These are phyloP conservation scores for Latrodectus hesperus DNA, from an alignment of 2,888 invertebrate genomes.

Conservation along the genomic window DNA sequence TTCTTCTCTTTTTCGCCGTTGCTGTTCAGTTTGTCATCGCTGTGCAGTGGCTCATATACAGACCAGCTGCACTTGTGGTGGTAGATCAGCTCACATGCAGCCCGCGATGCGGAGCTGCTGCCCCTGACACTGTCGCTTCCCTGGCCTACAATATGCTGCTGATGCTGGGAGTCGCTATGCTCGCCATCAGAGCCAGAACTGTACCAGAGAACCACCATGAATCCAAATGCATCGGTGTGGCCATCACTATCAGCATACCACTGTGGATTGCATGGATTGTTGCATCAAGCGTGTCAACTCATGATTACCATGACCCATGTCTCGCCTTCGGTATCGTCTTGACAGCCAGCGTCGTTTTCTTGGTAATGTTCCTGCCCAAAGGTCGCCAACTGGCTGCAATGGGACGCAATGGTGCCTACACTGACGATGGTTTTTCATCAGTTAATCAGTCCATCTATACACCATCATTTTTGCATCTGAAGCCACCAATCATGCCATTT, in stretches of 20 bases:
- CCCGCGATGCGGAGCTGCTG: conserved; percentile 77
- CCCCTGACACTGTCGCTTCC: conserved; percentile 81
- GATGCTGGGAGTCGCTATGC: conserved; percentile 84
- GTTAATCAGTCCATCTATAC: conserved; percentile 85
- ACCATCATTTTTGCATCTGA: conserved; percentile 94
- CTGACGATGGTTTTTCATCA: conserved; percentile 80
- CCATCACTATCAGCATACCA: conserved; percentile 89
- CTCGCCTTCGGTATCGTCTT: conserved; percentile 91
- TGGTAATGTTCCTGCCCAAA: conserved; percentile 93
- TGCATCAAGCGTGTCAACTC: conserved; percentile 77
- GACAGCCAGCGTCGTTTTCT: conserved; percentile 88
- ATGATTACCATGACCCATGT: conserved; percentile 79
- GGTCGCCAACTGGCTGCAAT: conserved; percentile 92
- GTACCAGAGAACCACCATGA: conserved; percentile 95
- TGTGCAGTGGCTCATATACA: conserved; percentile 75
- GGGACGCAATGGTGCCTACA: conserved; percentile 84
- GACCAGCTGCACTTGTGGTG: conserved; percentile 77
- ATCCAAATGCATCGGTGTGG: conserved; percentile 92
- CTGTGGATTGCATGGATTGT: conserved; percentile 92
- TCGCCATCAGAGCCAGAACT: conserved; percentile 87
- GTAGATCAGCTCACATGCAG: conserved; percentile 74
- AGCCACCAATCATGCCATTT: conserved; percentile 78
- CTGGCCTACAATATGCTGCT: conserved; percentile 88
- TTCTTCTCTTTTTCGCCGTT: conserved; percentile 91
- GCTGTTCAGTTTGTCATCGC: conserved; percentile 83